These are phyloP conservation scores for Sphaerophoria rueppellii DNA, from an alignment of 2,888 invertebrate genomes.

Conservation along the genomic window DNA sequence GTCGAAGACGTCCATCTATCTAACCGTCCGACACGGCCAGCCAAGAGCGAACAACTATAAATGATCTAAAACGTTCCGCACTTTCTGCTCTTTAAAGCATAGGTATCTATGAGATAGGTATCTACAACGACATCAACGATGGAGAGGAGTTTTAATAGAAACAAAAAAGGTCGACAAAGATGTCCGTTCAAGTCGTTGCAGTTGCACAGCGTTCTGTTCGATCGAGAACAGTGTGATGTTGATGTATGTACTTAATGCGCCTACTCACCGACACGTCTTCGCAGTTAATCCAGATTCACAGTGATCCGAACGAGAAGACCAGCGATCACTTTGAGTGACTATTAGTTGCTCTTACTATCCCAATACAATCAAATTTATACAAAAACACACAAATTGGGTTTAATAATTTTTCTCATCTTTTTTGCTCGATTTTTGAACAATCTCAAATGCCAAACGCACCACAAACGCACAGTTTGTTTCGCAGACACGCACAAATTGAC, in stretches of 20 bases:
- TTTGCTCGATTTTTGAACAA: background rate
- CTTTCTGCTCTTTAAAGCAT: background rate
- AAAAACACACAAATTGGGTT: slow-evolving; percentile 58
- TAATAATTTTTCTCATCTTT: slow-evolving; percentile 33
- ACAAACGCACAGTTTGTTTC: background rate
- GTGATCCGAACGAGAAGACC: background rate
- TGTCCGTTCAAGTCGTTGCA: slow-evolving; percentile 9
- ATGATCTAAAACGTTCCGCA: slow-evolving; percentile 63
- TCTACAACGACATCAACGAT: background rate
- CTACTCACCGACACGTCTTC: slow-evolving; percentile 21
- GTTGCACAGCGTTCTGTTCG: background rate
- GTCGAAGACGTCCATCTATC: slow-evolving; percentile 47
- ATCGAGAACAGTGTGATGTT: background rate
- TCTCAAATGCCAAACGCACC: slow-evolving; percentile 12
- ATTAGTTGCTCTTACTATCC: slow-evolving; percentile 81
- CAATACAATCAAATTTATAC: slow-evolving; percentile 77
- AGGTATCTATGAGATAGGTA: too few species aligned
- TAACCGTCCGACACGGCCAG: slow-evolving; percentile 20
- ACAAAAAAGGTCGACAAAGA: slow-evolving; percentile 40
- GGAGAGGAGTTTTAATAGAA: slow-evolving; percentile 45
- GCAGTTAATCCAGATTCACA: slow-evolving; percentile 64
- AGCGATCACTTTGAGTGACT: slow-evolving; percentile 60
- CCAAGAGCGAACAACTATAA: slow-evolving; percentile 40
- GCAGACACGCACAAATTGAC: background rate
- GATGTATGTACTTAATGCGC: background rate